A percentile compares a stretch with the other conserved stretches of the same genome.
Conservation (phyloP, 2,797 vertebrate species). For the Helarctos malayanus region DNA sequence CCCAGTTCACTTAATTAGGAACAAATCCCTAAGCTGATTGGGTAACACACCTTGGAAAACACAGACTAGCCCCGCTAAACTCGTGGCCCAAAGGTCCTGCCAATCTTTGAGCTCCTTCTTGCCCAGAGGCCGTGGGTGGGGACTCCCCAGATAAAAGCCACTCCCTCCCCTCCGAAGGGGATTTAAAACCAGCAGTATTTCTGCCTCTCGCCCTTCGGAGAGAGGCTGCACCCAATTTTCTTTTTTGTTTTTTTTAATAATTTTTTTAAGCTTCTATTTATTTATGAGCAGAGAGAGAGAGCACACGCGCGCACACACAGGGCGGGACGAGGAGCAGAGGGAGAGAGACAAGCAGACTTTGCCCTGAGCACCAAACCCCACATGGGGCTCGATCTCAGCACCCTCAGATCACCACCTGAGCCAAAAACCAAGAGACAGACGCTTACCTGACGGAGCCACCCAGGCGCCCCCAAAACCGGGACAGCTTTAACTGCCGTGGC, state of each 20-base stretch:
- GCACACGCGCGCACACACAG: neutral
- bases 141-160: neutral
- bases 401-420: neutral
- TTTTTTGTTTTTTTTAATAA: neutral
- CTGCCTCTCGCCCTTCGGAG: neutral
- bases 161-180: neutral
- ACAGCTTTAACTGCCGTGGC: neutral
- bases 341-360: neutral
- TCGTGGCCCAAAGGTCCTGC: neutral
- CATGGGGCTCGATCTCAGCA: neutral
- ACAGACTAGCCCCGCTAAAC: neutral
- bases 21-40: neutral
- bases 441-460: neutral
- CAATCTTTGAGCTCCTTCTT: neutral
- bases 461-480: neutral
- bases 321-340: neutral
- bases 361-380: neutral
- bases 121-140: neutral
- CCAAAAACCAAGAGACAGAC: neutral
- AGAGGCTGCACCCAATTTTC: neutral
- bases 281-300: neutral
- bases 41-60: neutral
- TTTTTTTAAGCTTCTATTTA: neutral
- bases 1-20: neutral
- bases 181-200: neutral